A percentile compares a stretch with the other conserved stretches of the same genome.
These are phyloP conservation scores for Rambutsinella grinnellia DNA, from an alignment of 2,888 invertebrate species.

Conservation along the genomic window DNA sequence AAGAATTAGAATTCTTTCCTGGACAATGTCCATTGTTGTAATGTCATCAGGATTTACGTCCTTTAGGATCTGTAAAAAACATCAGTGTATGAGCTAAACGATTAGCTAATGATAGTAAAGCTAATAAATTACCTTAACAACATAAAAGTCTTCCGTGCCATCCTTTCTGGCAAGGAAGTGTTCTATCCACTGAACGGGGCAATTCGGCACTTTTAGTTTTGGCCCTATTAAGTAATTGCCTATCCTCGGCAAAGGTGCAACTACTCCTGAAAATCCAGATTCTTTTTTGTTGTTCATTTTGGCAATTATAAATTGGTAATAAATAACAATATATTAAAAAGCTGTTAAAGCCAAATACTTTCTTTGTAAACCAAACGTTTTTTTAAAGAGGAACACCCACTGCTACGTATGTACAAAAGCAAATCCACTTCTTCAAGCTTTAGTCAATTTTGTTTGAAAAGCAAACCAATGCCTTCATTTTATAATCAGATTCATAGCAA, in stretches of 20 bases:
- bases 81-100: slow-evolving; percentile 5
- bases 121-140: slow-evolving; percentile 74
- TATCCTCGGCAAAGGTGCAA: slow-evolving; percentile 29
- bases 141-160: slow-evolving; percentile 79
- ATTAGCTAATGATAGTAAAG: background rate
- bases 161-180: slow-evolving; percentile 81
- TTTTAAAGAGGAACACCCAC: no score
- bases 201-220: slow-evolving; percentile 78
- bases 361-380: no score
- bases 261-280: background rate
- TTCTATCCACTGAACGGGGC: slow-evolving; percentile 82
- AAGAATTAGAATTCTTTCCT: slow-evolving; percentile 83
- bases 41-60: slow-evolving; percentile 71
- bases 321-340: no score
- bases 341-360: no score
- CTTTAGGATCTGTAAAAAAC: slow-evolving; percentile 66
- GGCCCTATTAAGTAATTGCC: slow-evolving; percentile 79
- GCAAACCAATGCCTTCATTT: no score
- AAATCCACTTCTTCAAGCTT: no score
- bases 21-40: slow-evolving; percentile 81
- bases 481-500: no score
- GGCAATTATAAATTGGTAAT: no score
- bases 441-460: no score
- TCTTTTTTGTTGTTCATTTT: background rate
- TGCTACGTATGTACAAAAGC: no score